These are phyloP conservation scores for Hypothenemus hampei DNA, from an alignment of 1,140 invertebrate genomes.

Conservation along the genomic window DNA sequence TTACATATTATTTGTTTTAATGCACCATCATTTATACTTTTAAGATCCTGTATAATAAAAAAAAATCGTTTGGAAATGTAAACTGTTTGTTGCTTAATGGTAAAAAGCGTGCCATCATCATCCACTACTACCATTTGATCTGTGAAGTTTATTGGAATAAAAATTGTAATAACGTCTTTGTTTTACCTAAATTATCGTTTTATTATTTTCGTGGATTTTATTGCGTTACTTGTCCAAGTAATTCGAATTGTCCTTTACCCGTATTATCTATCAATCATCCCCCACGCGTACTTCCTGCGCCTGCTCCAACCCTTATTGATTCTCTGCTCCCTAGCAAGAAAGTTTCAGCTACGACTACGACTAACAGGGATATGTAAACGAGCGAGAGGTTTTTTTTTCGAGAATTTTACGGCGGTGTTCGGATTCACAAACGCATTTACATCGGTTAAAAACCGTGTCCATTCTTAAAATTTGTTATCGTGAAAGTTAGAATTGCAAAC, in stretches of 20 bases:
- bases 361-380: background rate
- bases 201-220: too few relatives aligned
- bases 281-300: conserved; percentile 29
- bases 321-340: conserved; percentile 11
- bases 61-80: conserved; percentile 19
- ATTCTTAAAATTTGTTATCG: background rate
- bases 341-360: conserved; percentile 4
- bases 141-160: too few relatives aligned
- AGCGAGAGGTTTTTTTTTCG: too few relatives aligned
- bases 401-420: background rate
- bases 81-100: too few relatives aligned
- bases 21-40: conserved; percentile 24
- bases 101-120: too few relatives aligned
- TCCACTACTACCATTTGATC: too few relatives aligned
- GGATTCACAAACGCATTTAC: background rate
- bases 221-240: too few relatives aligned
- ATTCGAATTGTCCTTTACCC: too few relatives aligned
- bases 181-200: too few relatives aligned
- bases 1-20: conserved; percentile 24
- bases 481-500: too few relatives aligned
- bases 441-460: background rate
- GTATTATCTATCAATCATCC: too few relatives aligned
- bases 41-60: conserved; percentile 25
- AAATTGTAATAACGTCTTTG: too few relatives aligned
- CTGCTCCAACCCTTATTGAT: conserved; percentile 34